These are phyloP conservation scores for Myiotriccus ornatus DNA, from an alignment of 2,797 vertebrate genomes.

Conservation along the genomic window DNA sequence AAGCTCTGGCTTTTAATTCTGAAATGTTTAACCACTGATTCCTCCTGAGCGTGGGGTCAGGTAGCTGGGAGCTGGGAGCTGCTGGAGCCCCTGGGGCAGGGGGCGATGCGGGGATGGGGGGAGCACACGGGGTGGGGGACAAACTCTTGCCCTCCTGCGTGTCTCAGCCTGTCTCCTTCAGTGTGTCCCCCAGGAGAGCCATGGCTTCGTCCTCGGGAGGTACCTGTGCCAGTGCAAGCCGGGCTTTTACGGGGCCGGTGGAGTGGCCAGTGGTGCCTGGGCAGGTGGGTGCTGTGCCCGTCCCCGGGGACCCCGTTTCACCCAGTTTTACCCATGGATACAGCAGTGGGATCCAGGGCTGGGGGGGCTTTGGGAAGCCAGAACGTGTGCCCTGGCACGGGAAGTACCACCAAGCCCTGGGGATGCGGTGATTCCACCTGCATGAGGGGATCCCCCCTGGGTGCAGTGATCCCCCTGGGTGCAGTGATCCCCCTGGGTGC, in stretches of 20 bases:
- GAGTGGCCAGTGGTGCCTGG: background rate
- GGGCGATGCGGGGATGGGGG: accelerated
- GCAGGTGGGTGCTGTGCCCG: background rate
- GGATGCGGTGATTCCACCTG: background rate
- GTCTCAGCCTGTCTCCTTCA: conserved; percentile 54
- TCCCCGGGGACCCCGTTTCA: accelerated
- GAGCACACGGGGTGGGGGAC: background rate
- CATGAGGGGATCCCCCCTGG: too few relatives aligned
- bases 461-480: too few relatives aligned
- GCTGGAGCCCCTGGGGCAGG: background rate
- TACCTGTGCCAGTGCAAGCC: conserved; percentile 89
- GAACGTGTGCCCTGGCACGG: accelerated
- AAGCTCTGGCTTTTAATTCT: conserved; percentile 52
- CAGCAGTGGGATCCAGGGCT: accelerated
- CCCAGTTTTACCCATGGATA: background rate
- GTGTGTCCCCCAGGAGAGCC: conserved; percentile 84
- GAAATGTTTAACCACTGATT: conserved; percentile 56
- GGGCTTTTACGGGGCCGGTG: conserved; percentile 81
- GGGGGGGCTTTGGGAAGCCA: background rate
- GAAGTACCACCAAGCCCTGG: background rate
- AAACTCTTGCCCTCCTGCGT: background rate
- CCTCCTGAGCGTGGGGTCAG: background rate
- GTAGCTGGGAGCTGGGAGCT: accelerated
- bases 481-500: too few relatives aligned
- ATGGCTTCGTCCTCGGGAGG: conserved; percentile 86